A percentile compares a stretch with the other conserved stretches of the same genome.
These are phyloP conservation scores for Archips xylosteana DNA, from an alignment of 2,888 invertebrate species.

Conservation along the genomic window DNA sequence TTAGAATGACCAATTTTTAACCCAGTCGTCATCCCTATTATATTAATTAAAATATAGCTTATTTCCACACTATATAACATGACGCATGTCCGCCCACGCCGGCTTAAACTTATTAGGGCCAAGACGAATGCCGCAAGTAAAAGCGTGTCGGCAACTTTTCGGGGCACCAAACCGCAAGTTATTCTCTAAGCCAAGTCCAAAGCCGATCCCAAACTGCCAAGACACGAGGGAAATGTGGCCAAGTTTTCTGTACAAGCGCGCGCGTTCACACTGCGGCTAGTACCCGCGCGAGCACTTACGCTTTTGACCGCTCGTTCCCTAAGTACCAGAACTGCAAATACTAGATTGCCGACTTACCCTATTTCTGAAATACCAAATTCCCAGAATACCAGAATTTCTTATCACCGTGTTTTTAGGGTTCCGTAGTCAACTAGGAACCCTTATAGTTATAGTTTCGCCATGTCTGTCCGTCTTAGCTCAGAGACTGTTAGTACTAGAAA, in stretches of 20 bases:
- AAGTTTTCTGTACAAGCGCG: slow-evolving; percentile 26
- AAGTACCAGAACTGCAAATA: too few species aligned
- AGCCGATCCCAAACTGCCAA: slow-evolving; percentile 36
- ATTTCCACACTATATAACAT: not conserved
- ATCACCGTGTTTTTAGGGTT: too few species aligned
- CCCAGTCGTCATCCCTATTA: too few species aligned
- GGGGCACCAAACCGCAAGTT: slow-evolving; percentile 36
- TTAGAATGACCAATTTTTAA: too few species aligned
- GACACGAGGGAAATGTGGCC: slow-evolving; percentile 34
- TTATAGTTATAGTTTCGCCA: too few species aligned
- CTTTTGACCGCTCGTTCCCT: not conserved
- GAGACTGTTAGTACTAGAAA: too few species aligned
- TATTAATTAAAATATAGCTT: too few species aligned
- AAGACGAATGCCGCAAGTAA: slow-evolving; percentile 4
- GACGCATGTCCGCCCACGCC: not conserved
- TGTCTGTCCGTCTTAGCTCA: too few species aligned
- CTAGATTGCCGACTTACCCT: too few species aligned
- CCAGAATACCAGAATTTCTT: too few species aligned
- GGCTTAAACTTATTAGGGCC: slow-evolving; percentile 6
- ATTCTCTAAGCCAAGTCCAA: slow-evolving; percentile 37
- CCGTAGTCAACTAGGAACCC: too few species aligned
- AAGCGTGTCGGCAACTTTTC: slow-evolving; percentile 27
- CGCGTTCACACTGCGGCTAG: slow-evolving; percentile 12
- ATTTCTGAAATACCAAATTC: too few species aligned
- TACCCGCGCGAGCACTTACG: not conserved